These are phyloP conservation scores for Pituophis catenifer DNA, from an alignment of 2,113 vertebrate genomes.

Conservation along the genomic window DNA sequence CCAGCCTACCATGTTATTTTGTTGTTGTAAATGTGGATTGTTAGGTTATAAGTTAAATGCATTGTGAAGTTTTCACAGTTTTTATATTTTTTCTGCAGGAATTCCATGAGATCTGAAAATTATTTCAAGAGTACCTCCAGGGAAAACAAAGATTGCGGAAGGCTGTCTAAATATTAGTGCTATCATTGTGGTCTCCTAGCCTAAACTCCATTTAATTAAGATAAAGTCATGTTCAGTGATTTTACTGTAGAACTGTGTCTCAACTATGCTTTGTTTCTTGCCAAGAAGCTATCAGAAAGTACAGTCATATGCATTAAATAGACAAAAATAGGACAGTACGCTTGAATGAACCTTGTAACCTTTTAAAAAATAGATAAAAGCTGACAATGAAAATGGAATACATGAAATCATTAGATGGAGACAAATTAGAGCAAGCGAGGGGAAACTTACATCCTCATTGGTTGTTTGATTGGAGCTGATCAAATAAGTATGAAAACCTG, in stretches of 20 bases:
- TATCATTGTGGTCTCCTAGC: background rate
- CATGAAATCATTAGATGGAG: background rate
- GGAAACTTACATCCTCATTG: constrained; percentile 93
- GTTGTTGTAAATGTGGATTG: background rate
- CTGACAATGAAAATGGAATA: background rate
- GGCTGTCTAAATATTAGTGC: background rate
- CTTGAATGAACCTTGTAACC: background rate
- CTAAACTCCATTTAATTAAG: background rate
- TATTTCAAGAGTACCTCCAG: background rate
- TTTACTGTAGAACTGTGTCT: background rate
- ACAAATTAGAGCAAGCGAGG: background rate
- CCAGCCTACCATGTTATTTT: background rate
- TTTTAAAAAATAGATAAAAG: background rate
- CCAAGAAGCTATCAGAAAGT: background rate
- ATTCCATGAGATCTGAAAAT: background rate
- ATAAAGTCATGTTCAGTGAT: background rate
- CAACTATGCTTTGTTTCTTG: background rate
- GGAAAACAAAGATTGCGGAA: background rate
- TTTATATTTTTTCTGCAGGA: background rate
- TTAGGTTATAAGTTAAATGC: background rate
- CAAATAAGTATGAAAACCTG: constrained; percentile 97
- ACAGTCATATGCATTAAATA: background rate
- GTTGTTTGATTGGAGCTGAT: constrained; percentile 99
- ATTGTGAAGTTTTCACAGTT: background rate
- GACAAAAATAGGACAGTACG: background rate